phyloP scores from a whole-genome alignment of 1,140 invertebrate species.

The Zaprionus africanus region DNA sequence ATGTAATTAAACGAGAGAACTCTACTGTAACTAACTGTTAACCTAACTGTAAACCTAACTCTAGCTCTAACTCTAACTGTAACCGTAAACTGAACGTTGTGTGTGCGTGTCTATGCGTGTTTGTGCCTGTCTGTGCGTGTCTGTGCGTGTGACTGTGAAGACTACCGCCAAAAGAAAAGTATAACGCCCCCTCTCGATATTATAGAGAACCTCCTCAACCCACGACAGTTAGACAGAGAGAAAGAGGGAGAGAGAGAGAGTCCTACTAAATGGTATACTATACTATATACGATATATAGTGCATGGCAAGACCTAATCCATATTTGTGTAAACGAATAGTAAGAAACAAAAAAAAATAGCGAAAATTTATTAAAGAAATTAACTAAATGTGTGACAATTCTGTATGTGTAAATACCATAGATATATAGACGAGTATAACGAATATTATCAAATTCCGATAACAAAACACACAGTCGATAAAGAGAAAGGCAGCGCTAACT shows the following conservation, averaged over 20 bases:
- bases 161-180: slow-evolving; percentile 21
- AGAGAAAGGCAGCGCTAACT: no score
- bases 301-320: slow-evolving; percentile 2
- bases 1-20: background rate
- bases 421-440: slow-evolving; percentile 1
- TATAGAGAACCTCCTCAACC: slow-evolving; percentile 5
- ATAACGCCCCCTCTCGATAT: slow-evolving; percentile 2
- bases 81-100: slow-evolving; percentile 16
- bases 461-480: no score
- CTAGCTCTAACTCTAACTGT: slow-evolving; percentile 32
- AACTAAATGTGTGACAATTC: slow-evolving; percentile 27
- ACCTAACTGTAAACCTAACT: slow-evolving; percentile 23
- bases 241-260: background rate
- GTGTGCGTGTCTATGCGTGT: slow-evolving; percentile 19
- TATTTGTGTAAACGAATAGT: slow-evolving; percentile 9
- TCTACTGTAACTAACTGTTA: slow-evolving; percentile 24
- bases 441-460: slow-evolving; percentile 1
- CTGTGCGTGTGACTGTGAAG: slow-evolving; percentile 25
- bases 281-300: slow-evolving; percentile 5
- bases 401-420: slow-evolving; percentile 15
- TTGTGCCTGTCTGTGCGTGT: slow-evolving; percentile 11
- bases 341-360: slow-evolving; percentile 11
- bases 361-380: slow-evolving; percentile 13
- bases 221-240: background rate
- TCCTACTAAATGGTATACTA: slow-evolving; percentile 3